Evolutionary conservation across 2,888 invertebrate species (phyloP).

Genomic region (Abscondita cerata): DNA sequence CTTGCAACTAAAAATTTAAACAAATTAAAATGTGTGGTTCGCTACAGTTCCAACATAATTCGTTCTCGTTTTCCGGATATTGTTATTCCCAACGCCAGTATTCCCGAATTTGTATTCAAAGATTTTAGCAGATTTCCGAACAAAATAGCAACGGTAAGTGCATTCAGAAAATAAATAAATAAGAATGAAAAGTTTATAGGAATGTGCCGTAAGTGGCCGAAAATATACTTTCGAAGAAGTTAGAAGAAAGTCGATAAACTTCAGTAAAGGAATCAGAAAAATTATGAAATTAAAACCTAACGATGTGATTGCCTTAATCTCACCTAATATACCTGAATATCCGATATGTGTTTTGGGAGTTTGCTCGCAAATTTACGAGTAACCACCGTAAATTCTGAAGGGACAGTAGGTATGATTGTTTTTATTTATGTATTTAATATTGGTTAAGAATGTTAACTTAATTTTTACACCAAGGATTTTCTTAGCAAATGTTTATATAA

Average conservation of each 20-base stretch:
- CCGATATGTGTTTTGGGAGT: constrained; percentile 70
- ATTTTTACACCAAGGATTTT: background rate
- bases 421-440: background rate
- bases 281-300: constrained; percentile 70
- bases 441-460: background rate
- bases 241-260: constrained; percentile 68
- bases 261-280: constrained; percentile 62
- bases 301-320: constrained; percentile 72
- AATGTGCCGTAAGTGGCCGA: constrained; percentile 74
- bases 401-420: constrained; percentile 61
- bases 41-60: constrained; percentile 39
- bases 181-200: constrained; percentile 61
- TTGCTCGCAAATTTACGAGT: constrained; percentile 73
- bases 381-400: constrained; percentile 78
- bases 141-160: constrained; percentile 69
- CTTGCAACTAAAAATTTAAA: no score
- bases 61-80: constrained; percentile 62
- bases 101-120: constrained; percentile 65
- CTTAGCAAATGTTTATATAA: no score
- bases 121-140: constrained; percentile 63
- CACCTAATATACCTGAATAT: constrained; percentile 81
- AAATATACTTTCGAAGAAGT: constrained; percentile 75
- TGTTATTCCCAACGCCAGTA: constrained; percentile 61
- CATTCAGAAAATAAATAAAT: background rate
- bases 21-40: background rate